Conservation (phyloP, 2,888 invertebrate species). For the Pegoplata infirma region DNA sequence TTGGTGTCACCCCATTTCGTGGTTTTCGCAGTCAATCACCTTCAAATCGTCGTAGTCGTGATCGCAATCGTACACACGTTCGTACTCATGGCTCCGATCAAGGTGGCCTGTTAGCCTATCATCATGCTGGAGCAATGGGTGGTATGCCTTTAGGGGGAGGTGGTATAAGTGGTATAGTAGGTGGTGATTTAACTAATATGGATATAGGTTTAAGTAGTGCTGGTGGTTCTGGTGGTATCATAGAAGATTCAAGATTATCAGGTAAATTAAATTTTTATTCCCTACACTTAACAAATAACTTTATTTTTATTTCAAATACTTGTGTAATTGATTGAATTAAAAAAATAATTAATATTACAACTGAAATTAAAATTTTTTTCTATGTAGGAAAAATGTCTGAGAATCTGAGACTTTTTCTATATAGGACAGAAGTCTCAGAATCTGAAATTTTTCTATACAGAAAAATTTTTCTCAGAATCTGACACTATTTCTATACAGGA, state of each 20-base stretch:
- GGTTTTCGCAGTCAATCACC: constrained; percentile 78
- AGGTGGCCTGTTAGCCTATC: constrained; percentile 75
- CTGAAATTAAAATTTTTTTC: not conserved
- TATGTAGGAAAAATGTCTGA: too few species aligned
- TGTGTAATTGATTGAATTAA: too few species aligned
- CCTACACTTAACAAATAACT: not conserved
- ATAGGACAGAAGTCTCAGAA: too few species aligned
- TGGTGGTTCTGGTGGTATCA: constrained; percentile 68
- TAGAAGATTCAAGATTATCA: constrained; percentile 77
- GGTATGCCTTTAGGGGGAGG: constrained; percentile 64
- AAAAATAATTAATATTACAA: too few species aligned
- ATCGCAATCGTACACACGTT: constrained; percentile 72
- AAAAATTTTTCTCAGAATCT: too few species aligned
- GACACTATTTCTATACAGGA: too few species aligned
- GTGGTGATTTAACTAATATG: constrained; percentile 64
- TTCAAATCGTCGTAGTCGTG: constrained; percentile 77
- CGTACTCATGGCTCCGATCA: constrained; percentile 76
- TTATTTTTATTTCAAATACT: not conserved
- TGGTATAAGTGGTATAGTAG: constrained; percentile 61
- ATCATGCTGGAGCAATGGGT: constrained; percentile 69
- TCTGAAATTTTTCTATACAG: too few species aligned
- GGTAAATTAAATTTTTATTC: constrained; percentile 62
- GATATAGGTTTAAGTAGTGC: constrained; percentile 68
- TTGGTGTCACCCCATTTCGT: constrained; percentile 65
- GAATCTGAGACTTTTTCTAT: too few species aligned